phyloP scores from a whole-genome alignment of 2,113 vertebrate genomes.

The Sorex araneus region DNA sequence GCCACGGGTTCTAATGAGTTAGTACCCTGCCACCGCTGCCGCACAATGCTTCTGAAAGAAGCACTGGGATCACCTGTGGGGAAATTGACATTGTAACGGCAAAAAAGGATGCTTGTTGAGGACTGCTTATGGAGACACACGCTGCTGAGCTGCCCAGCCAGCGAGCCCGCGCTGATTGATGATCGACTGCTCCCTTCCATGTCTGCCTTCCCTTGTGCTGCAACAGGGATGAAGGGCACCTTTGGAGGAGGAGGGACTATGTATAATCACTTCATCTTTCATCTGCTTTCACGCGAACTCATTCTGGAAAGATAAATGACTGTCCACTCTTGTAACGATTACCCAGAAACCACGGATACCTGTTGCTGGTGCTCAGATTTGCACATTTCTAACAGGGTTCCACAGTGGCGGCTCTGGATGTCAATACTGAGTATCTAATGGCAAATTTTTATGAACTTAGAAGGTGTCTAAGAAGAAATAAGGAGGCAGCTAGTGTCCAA shows the following conservation, averaged over 20 bases:
- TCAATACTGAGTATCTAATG: neutral
- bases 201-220: constrained; percentile 18
- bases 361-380: neutral
- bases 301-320: constrained; percentile 54
- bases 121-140: neutral
- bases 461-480: constrained; percentile 5
- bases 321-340: neutral
- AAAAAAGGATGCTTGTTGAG: neutral
- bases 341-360: neutral
- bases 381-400: constrained; percentile 29
- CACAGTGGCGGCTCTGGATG: neutral
- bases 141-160: neutral
- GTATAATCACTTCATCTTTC: constrained; percentile 62
- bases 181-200: neutral
- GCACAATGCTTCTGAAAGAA: constrained; percentile 51
- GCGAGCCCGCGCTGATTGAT: constrained; percentile 39
- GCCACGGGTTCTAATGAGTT: constrained; percentile 62
- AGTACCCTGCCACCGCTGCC: constrained; percentile 6
- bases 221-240: constrained; percentile 73
- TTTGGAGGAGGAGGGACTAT: constrained; percentile 58
- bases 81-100: constrained; percentile 50
- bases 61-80: neutral
- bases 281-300: constrained; percentile 13
- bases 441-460: constrained; percentile 27
- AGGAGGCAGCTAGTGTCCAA: neutral